Evolutionary conservation across 2,113 vertebrate species (phyloP).

Genomic region (Nothocercus nigrocapillus): DNA sequence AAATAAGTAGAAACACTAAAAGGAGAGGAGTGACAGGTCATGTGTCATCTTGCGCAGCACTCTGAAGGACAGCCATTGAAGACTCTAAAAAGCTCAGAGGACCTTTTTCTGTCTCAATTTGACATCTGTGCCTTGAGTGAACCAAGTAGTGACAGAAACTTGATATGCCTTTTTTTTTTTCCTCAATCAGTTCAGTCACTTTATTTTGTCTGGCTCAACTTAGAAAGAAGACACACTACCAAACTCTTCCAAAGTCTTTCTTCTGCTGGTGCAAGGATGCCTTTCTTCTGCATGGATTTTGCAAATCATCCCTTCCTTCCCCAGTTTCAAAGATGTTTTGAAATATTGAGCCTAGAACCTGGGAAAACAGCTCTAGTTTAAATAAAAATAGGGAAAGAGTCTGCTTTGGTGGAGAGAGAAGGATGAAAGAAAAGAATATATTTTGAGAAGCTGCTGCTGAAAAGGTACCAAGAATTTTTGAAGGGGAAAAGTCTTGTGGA

Average conservation of each 20-base stretch:
- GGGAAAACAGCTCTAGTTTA: neutral
- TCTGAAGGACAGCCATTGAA: neutral
- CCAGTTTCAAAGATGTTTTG: neutral
- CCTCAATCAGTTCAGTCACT: neutral
- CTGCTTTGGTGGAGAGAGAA: neutral
- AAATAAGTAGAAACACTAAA: neutral
- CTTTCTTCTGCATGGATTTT: neutral
- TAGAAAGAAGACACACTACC: neutral
- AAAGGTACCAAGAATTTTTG: neutral
- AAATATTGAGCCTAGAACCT: neutral
- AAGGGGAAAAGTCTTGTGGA: neutral
- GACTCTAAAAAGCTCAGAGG: neutral
- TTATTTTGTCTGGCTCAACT: neutral
- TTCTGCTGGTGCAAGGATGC: neutral
- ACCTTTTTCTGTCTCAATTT: neutral
- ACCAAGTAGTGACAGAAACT: neutral
- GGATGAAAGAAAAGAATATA: neutral
- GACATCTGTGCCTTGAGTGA: neutral
- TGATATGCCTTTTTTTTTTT: neutral
- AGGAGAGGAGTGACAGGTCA: neutral
- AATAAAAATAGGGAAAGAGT: neutral
- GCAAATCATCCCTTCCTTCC: neutral
- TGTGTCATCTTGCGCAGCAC: rapidly evolving
- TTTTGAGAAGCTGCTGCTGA: neutral
- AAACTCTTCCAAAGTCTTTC: neutral